Base-by-base conservation (phyloP, 2,888 invertebrate species). In the Arrhopalites spinosus region DNA sequence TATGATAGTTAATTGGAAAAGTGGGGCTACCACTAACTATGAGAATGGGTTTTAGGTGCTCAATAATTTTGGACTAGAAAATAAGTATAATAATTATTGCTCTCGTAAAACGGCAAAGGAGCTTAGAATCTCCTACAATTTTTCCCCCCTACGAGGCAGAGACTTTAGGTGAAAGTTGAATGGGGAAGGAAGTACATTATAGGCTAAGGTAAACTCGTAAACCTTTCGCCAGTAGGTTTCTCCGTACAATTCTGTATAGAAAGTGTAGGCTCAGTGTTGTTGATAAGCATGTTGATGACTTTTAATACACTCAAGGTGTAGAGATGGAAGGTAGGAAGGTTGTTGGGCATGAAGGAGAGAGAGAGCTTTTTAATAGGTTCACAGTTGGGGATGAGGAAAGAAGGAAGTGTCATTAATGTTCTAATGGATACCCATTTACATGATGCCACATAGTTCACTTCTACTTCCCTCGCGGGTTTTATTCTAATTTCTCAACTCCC, bases 371-470 rank as follows among this genome's bases (percentile, higher is more conserved):
- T 36, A 36, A 36, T 36, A 36, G 36, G 36, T 36, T 36, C 36
- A 36, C 36, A 36, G 36, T 36, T 36, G 36, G 36, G 36, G 11
- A 36, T 3, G 50, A 17, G n/a, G 50, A 15, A 50, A 50, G 50
- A 3, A n/a, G 7, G 50, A 50, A 50, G 50, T n/a, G 50, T 50
- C 50, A 50, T 50, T 50, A 50, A 50, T 50, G 50, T 15, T 50
- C n/a, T 50, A 50, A 50, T 50, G 50, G 50, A n/a, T 50, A 50
- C n/a, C 50, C 50, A 50, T 50, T 50, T 50, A 50, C 50, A 50
- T 50, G 50, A 50, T 50, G 50, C 50, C 50, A 50, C 50, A 50
- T 50, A 50, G 50, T 50, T 50, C 50, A 50, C 50, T 50, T n/a
- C 2, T 50, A n/a, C 50, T 36, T 36, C 50, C 50, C 50, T n/a